Percentiles rank a stretch among this genome's conserved stretches.
Evolutionary conservation across 1,140 invertebrate genomes (phyloP).

Genomic region (Lepidurus arcticus): DNA sequence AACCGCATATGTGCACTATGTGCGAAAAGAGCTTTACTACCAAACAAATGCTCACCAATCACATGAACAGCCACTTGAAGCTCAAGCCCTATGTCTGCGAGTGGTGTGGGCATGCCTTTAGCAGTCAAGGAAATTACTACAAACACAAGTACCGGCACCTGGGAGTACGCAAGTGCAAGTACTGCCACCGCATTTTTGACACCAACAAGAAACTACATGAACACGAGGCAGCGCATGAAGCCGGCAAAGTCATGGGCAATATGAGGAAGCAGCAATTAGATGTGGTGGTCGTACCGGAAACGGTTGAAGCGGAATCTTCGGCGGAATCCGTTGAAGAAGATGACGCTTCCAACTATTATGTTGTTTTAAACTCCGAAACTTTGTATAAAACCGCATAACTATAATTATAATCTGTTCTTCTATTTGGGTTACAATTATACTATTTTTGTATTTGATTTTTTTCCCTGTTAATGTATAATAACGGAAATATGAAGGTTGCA

Average conservation of each 20-base stretch:
- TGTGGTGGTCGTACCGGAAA: not conserved
- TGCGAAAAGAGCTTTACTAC: not conserved
- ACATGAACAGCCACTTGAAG: slow-evolving; percentile 19
- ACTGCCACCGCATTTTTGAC: not conserved
- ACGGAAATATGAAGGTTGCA: too few species aligned
- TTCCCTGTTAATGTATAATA: too few species aligned
- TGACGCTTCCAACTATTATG: slow-evolving; percentile 19
- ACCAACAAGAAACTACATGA: not conserved
- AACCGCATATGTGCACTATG: not conserved
- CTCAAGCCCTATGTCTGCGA: not conserved
- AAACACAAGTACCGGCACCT: slow-evolving; percentile 13
- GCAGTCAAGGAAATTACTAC: not conserved
- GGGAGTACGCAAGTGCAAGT: not conserved
- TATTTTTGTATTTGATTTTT: too few species aligned
- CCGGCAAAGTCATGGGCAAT: not conserved
- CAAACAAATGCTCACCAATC: slow-evolving; percentile 6
- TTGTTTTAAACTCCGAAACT: not conserved
- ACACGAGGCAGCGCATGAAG: not conserved
- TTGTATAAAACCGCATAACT: not conserved
- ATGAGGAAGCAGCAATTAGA: slow-evolving; percentile 1
- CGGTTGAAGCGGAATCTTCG: not conserved
- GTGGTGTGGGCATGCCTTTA: not conserved
- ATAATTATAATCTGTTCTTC: too few species aligned
- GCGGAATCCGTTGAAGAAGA: not conserved
- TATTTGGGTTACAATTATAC: too few species aligned